phyloP scores from a whole-genome alignment of 1,140 invertebrate species.

The Reticulitermes speratus region DNA sequence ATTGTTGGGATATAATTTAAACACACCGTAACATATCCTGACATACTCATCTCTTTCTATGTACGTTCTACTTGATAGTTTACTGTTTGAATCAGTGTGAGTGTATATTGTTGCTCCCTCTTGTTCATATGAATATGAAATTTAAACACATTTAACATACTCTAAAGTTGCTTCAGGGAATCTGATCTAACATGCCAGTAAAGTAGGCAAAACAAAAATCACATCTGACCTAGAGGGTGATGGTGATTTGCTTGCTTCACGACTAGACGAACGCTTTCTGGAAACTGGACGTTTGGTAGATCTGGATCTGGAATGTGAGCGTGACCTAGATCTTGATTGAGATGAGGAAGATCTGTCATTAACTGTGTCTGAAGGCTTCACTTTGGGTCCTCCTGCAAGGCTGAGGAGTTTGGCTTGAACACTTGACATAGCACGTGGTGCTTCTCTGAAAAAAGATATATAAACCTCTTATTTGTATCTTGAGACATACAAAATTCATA shows the following conservation, averaged over 20 bases:
- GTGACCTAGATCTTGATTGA: slow-evolving; percentile 29
- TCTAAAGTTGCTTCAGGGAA: too few species aligned
- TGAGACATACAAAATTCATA: too few species aligned
- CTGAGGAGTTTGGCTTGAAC: slow-evolving; percentile 61
- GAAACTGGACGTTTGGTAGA: not conserved
- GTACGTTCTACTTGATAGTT: too few species aligned
- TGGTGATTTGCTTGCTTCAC: not conserved
- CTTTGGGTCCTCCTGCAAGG: slow-evolving; percentile 50
- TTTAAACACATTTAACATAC: too few species aligned
- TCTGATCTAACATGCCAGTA: too few species aligned
- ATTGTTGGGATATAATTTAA: too few species aligned
- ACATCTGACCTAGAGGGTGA: slow-evolving; percentile 9
- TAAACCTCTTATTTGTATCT: not conserved
- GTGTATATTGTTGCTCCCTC: too few species aligned
- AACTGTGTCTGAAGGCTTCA: slow-evolving; percentile 22
- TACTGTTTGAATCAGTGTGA: too few species aligned
- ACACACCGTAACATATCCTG: too few species aligned
- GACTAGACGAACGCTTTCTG: slow-evolving; percentile 4
- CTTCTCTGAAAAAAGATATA: slow-evolving; percentile 44
- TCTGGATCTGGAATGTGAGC: slow-evolving; percentile 43
- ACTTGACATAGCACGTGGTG: slow-evolving; percentile 54
- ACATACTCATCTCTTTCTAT: too few species aligned
- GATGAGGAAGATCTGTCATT: slow-evolving; percentile 23
- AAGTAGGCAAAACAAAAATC: not conserved
- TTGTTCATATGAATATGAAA: too few species aligned